A percentile compares a stretch with the other conserved stretches of the same genome.
These are phyloP conservation scores for Dromaius novaehollandiae DNA, from an alignment of 2,113 vertebrate genomes.

Conservation along the genomic window DNA sequence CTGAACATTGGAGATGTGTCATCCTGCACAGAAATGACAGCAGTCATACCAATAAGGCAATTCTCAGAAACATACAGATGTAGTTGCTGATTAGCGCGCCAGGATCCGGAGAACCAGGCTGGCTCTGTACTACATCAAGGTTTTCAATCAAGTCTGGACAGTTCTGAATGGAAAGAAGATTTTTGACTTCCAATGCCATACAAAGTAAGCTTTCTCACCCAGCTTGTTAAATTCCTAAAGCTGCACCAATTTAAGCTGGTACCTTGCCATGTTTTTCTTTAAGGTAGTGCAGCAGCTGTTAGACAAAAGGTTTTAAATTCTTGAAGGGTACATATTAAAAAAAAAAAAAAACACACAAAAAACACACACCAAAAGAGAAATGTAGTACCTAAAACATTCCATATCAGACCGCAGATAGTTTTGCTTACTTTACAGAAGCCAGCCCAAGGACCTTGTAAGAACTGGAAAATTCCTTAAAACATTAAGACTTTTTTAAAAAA, in stretches of 20 bases:
- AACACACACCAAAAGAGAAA: background rate
- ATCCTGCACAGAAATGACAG: background rate
- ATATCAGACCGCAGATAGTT: fast-evolving
- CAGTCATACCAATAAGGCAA: background rate
- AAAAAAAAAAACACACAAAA: no score
- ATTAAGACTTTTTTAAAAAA: fast-evolving
- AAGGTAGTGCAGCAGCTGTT: background rate
- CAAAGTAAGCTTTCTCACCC: background rate
- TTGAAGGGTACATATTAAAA: no score
- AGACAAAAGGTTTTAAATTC: no score
- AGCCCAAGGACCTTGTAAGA: background rate
- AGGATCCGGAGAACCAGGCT: background rate
- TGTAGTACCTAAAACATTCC: background rate
- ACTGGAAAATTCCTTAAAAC: background rate
- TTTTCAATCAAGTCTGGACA: background rate
- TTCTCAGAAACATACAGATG: background rate
- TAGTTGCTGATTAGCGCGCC: background rate
- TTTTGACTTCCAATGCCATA: background rate
- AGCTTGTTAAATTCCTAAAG: background rate
- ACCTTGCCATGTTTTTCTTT: background rate
- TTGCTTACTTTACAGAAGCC: background rate
- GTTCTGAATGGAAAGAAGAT: background rate
- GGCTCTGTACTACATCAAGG: background rate
- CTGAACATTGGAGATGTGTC: fast-evolving
- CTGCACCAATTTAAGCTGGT: background rate